phyloP scores from a whole-genome alignment of 1,140 invertebrate species.

The Agrypnia vestita region DNA sequence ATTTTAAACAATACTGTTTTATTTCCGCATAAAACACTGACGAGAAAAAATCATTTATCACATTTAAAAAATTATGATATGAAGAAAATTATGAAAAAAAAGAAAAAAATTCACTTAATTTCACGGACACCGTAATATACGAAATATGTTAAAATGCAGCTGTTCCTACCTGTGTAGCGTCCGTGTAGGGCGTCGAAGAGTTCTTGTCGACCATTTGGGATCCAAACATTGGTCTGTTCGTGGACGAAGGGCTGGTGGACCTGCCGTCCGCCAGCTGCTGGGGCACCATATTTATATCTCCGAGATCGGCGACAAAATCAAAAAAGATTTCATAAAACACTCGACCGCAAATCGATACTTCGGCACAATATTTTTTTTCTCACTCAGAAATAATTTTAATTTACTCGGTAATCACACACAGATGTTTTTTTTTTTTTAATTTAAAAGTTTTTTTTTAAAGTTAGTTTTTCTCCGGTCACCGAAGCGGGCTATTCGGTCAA shows the following conservation, averaged over 20 bases:
- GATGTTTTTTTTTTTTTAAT: background rate
- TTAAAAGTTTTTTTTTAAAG: background rate
- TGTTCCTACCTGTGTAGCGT: conserved; percentile 91
- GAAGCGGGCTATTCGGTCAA: conserved; percentile 30
- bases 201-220: conserved; percentile 91
- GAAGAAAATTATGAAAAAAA: no score
- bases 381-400: background rate
- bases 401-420: conserved; percentile 1
- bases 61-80: no score
- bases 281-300: conserved; percentile 68
- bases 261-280: conserved; percentile 72
- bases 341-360: background rate
- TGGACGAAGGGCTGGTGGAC: conserved; percentile 68
- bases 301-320: conserved; percentile 14
- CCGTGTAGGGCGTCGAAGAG: conserved; percentile 94
- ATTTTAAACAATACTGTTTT: no score
- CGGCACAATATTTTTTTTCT: background rate
- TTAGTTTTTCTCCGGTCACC: background rate
- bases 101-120: no score
- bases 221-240: conserved; percentile 80
- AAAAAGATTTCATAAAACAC: conserved; percentile 23
- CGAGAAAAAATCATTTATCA: no score
- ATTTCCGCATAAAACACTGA: no score
- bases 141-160: background rate
- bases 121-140: background rate